Percentiles rank a stretch among this genome's conserved stretches.
Evolutionary conservation across 2,113 vertebrate genomes (phyloP).

Genomic region (Geococcyx californianus): DNA sequence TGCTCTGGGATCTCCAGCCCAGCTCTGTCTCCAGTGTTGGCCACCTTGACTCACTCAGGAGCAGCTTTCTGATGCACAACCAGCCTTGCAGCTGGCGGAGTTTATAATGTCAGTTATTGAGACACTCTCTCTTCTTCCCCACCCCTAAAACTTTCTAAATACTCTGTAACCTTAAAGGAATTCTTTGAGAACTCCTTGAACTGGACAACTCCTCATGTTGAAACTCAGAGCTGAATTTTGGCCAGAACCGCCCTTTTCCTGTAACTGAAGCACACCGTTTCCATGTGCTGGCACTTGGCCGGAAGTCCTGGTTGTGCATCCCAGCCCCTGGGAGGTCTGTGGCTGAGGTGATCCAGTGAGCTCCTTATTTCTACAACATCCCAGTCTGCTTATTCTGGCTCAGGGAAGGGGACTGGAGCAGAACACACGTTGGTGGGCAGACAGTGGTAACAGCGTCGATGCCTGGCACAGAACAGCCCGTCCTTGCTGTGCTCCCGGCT

Average conservation of each 20-base stretch:
- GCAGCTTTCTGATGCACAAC: not conserved
- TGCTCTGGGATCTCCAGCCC: not conserved
- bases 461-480: not conserved
- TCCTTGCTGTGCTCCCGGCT: conserved; percentile 8
- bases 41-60: not conserved
- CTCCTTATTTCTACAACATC: not conserved
- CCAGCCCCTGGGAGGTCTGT: not conserved
- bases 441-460: not conserved
- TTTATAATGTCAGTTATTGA: not conserved
- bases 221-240: not conserved
- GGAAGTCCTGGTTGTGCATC: not conserved
- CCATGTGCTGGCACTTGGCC: not conserved
- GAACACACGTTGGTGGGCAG: not conserved
- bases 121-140: not conserved
- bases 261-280: not conserved
- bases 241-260: not conserved
- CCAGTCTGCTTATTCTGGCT: not conserved
- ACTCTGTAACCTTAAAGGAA: not conserved
- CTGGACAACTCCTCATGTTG: not conserved
- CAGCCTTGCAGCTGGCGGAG: not conserved
- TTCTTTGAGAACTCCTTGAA: not conserved
- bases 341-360: not conserved
- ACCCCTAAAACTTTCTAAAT: not conserved
- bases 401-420: not conserved
- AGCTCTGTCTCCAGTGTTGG: not conserved